phyloP scores from a whole-genome alignment of 2,113 vertebrate genomes.

The Spea bombifrons region DNA sequence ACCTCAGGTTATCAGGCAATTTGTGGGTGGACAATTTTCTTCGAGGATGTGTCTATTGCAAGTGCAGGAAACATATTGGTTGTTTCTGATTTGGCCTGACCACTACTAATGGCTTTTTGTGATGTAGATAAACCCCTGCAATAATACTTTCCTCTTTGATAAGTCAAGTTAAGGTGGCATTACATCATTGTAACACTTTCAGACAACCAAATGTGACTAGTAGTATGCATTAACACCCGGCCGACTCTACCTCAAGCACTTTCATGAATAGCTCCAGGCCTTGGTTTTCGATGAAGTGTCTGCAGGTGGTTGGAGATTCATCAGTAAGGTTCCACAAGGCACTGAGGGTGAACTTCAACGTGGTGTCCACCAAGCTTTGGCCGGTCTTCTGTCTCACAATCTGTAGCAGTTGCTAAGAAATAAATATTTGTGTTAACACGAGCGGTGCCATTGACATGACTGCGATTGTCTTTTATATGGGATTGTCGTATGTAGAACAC shows the following conservation, averaged over 20 bases:
- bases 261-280: constrained; percentile 95
- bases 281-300: constrained; percentile 98
- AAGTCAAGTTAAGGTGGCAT: no score
- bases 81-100: no score
- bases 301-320: constrained; percentile 97
- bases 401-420: constrained; percentile 91
- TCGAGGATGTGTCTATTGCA: no score
- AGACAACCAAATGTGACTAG: no score
- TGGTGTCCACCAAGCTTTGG: constrained; percentile 91
- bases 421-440: constrained; percentile 5
- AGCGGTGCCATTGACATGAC: neutral
- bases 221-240: no score
- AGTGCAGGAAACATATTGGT: no score
- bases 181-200: no score
- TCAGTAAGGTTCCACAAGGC: constrained; percentile 98
- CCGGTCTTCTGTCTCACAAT: constrained; percentile 96
- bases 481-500: constrained; percentile 9
- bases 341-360: constrained; percentile 94
- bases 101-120: no score
- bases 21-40: no score
- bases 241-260: constrained; percentile 84
- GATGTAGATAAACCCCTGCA: no score
- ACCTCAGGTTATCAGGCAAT: no score
- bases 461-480: neutral
- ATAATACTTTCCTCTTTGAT: no score